Evolutionary conservation across 2,888 invertebrate species (phyloP), one percentile per base, ranked within the genome.

Genomic region (Nebria salina): DNA sequence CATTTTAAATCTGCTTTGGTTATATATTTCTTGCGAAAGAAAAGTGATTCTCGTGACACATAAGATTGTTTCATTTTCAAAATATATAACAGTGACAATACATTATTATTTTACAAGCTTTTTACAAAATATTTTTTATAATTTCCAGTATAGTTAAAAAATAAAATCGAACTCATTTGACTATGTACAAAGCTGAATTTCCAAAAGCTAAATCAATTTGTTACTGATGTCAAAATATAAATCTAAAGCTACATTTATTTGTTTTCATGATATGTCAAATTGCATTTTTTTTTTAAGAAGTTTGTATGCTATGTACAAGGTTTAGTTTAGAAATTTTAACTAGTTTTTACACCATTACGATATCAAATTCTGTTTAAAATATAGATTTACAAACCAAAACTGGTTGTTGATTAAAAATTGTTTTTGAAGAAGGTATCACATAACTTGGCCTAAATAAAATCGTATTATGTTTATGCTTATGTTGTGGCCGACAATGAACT

Each of bases 101-200:
- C 75, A 72, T 80, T 75, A 77, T 43, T 77, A 80, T 80, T 34
- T 75, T 80, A 80, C 80, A 80, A 80, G 80, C 80, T 80, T 80
- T 80, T 80, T 80, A 80, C 80, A 80, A 75, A 75, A 75, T 75
- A 75, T 68, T 73, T 65, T 76, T 66, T 43, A 77, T 72, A 72
- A 66, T 43, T 65, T 54, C 54, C 54, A 20, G 15, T 70, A 70
- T 70, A 70, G 70, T 26, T 70, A 5, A 25, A 34, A 34, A 11
- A 25, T 70, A 15, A 26, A 34, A 34, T 25, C 70, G 25, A 11
- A 70, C 25, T 34, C 20, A 15, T 70, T 70, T 1, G 25, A 25
- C 34, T 70, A 26, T 70, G 54, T 26, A 70, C 70, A 70, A 70
- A 70, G 70, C 70, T 70, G 20, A 70, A 70, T 26, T 11, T 26